These are phyloP conservation scores for Eugnorisma glareosa DNA, from an alignment of 2,888 invertebrate species.

Conservation along the genomic window DNA sequence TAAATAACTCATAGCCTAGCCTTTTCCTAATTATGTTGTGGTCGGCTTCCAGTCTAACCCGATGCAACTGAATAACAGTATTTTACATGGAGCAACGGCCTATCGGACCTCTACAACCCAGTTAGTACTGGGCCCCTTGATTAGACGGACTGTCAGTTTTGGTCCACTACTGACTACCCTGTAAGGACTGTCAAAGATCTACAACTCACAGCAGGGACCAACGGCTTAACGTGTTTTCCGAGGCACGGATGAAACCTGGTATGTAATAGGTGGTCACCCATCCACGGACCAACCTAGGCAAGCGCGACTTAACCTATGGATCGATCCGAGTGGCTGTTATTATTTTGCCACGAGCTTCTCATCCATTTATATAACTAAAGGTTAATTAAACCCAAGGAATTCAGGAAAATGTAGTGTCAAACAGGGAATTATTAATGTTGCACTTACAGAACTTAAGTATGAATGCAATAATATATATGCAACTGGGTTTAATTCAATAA, in stretches of 20 bases:
- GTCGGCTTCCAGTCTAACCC: background rate
- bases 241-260: no score
- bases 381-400: background rate
- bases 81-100: background rate
- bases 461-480: no score
- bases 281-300: no score
- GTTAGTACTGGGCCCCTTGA: background rate
- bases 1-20: background rate
- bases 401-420: constrained; percentile 4
- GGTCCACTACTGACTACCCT: no score
- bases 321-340: no score
- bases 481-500: constrained; percentile 37
- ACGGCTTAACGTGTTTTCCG: no score
- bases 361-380: background rate
- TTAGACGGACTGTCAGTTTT: no score
- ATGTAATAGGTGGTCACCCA: no score
- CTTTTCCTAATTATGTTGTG: background rate
- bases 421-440: background rate
- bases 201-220: no score
- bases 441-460: background rate
- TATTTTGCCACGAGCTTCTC: background rate
- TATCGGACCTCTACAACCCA: background rate
- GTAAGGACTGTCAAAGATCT: no score
- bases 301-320: no score
- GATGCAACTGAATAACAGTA: background rate